These are phyloP conservation scores for Drosophila funebris DNA, from an alignment of 1,140 invertebrate genomes.

Conservation along the genomic window DNA sequence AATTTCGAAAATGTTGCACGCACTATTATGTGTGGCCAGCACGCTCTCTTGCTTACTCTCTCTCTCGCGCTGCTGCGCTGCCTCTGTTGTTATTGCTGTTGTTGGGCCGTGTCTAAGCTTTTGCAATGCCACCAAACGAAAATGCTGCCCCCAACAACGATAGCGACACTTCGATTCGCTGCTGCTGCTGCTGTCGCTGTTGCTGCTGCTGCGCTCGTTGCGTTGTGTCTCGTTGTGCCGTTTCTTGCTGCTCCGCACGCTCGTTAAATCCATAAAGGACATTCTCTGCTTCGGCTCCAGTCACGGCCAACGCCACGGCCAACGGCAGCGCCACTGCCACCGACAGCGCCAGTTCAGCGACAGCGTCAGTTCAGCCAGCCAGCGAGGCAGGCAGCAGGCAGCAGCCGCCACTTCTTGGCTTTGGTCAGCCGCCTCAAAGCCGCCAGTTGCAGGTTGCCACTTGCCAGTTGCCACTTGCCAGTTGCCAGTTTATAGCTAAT, in stretches of 20 bases:
- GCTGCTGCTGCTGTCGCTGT: conserved; percentile 43
- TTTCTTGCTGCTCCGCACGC: conserved; percentile 39
- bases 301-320: conserved; percentile 1
- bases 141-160: conserved; percentile 12
- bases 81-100: conserved; percentile 9
- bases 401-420: conserved; percentile 43
- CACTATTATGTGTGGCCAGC: too few relatives aligned
- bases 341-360: conserved; percentile 3
- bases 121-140: too few relatives aligned
- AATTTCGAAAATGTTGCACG: conserved; percentile 48
- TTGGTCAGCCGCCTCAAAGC: conserved; percentile 30
- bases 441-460: conserved; percentile 27
- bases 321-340: background rate
- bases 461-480: conserved; percentile 34
- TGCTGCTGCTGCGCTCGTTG: conserved; percentile 31
- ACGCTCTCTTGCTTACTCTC: conserved; percentile 10
- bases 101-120: conserved; percentile 40
- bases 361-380: conserved; percentile 22
- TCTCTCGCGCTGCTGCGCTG: conserved; percentile 6
- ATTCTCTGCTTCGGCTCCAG: conserved; percentile 57
- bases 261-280: conserved; percentile 70
- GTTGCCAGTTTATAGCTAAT: conserved; percentile 52
- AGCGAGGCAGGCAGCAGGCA: conserved; percentile 48
- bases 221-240: conserved; percentile 30
- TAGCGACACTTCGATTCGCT: conserved; percentile 53